Evolutionary conservation across 2,888 invertebrate genomes (phyloP), one percentile per base, ranked within the genome.

Genomic region (Monoplex corrugatus): DNA sequence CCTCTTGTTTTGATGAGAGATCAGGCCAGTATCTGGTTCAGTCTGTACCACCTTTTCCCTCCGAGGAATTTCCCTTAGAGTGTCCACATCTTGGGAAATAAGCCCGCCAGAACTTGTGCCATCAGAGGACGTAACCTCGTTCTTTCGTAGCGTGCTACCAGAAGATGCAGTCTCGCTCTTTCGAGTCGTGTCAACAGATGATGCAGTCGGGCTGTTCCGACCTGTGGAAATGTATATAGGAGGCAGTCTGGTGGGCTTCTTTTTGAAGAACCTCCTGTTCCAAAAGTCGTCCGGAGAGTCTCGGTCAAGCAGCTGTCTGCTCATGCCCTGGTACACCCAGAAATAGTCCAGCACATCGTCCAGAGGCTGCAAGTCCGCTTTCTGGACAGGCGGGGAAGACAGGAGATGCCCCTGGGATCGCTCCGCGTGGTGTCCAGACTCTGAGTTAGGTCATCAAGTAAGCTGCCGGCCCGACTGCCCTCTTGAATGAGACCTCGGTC

Each of bases 241-340:
- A 28, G 86, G 86, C 28, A 86, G 68, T 23, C 68, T 63, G 40
- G 8, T 23, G 40, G 68, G 68, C 68, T 86, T 86, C n/a, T 68
- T 63, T 28, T 80, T 40, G 43, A 86, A 50, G 35, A 44, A n/a
- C 16, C 35, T n/a, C 72, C 32, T 68, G 35, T 32, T 57, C 75
- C 86, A 86, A n/a, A 35, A 28, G 10, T 50, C 28, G 45, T 19
- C 28, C 2, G 87, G 68, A 2, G 45, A 10, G 78, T 57, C 44
- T 2, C n/a, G 63, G 68, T 82, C 40, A 0, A 90, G 83, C 57
- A 90, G 80, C 83, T 90, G 90, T 43, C 90, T 45, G n/a, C 88
- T 86, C 89, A 90, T 89, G 50, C 90, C 89, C 75, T 90, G 90
- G 83, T 90, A 90, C 35, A 89, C 89, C 90, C 90, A 90, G 44